Conservation (phyloP, 2,888 invertebrate genomes). For the Lasioglossum pauxillum region DNA sequence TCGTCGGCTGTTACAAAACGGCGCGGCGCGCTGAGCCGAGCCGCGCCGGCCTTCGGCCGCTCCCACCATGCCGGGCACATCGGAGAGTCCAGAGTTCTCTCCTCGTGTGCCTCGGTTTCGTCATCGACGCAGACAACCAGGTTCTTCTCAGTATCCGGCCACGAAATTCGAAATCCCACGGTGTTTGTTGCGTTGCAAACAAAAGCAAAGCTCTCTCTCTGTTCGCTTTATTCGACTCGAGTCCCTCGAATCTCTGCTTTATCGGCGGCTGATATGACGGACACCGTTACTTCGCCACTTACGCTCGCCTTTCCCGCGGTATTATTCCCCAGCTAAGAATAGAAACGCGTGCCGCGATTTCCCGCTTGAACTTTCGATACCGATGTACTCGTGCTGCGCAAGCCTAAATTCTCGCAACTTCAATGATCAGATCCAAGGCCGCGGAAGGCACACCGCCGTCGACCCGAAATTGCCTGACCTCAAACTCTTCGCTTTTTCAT, state of each 20-base stretch:
- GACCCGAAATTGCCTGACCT: background rate
- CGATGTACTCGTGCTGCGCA: background rate
- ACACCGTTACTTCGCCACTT: conserved; percentile 24
- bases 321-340: conserved; percentile 53
- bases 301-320: conserved; percentile 39
- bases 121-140: conserved; percentile 47
- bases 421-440: background rate
- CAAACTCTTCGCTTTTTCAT: background rate
- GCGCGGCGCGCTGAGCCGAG: too few species aligned
- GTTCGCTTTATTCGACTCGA: conserved; percentile 7
- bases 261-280: conserved; percentile 75
- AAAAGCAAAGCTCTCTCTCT: conserved; percentile 37
- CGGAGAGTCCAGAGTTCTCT: conserved; percentile 59
- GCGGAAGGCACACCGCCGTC: background rate
- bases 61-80: conserved; percentile 52
- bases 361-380: conserved; percentile 15
- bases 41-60: conserved; percentile 58
- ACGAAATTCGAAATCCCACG: conserved; percentile 57
- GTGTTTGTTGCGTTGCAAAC: conserved; percentile 32
- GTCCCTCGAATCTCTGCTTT: conserved; percentile 67
- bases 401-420: background rate
- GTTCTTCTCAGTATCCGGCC: conserved; percentile 20
- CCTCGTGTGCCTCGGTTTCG: conserved; percentile 58
- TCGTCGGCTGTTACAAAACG: conserved; percentile 63
- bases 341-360: conserved; percentile 33